Evolutionary conservation across 2,797 vertebrate species (phyloP).

Genomic region (Varecia variegata): DNA sequence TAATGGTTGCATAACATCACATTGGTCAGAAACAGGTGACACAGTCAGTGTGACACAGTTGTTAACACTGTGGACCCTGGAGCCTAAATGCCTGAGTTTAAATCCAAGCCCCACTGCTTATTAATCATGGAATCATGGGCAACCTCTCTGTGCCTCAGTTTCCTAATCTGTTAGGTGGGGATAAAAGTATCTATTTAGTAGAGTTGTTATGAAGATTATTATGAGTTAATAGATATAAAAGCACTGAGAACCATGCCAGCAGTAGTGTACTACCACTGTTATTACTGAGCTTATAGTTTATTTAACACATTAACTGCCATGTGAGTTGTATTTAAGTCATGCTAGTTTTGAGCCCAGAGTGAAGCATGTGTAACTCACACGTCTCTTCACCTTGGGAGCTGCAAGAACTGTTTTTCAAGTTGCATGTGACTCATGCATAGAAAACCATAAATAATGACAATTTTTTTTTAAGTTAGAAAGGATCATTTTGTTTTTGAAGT

Average conservation of each 20-base stretch:
- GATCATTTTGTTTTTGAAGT: too few species aligned
- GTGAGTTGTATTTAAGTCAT: too few species aligned
- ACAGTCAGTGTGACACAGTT: fast-evolving
- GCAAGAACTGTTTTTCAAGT: too few species aligned
- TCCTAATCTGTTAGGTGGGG: neutral
- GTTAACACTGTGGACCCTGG: neutral
- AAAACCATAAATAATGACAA: too few species aligned
- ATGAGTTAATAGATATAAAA: neutral
- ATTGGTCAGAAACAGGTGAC: neutral
- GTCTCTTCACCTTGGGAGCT: too few species aligned
- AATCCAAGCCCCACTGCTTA: neutral
- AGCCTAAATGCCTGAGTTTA: neutral
- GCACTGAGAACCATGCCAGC: neutral
- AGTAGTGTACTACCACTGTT: neutral
- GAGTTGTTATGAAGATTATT: neutral
- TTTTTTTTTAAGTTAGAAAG: too few species aligned
- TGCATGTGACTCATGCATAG: too few species aligned
- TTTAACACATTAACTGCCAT: neutral
- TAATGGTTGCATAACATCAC: fast-evolving
- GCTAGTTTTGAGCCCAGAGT: too few species aligned
- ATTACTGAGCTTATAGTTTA: neutral
- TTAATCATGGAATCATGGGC: neutral
- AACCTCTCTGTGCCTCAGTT: neutral
- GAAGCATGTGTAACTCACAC: too few species aligned
- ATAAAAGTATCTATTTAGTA: neutral